A percentile compares a stretch with the other conserved stretches of the same genome.
Conservation (phyloP, 2,888 invertebrate genomes). For the Chaitophorus viminalis region DNA sequence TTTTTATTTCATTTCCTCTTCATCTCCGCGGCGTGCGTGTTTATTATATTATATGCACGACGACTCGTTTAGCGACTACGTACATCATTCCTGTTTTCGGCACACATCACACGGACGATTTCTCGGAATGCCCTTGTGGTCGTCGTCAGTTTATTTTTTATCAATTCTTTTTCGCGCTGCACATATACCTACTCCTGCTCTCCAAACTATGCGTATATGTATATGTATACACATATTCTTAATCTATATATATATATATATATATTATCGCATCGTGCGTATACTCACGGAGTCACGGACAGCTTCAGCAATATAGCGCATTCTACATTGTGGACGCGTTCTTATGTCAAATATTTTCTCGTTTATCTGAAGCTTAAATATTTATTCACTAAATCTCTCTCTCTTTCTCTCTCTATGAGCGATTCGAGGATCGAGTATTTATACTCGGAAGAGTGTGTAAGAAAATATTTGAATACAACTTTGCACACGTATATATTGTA, state of each 20-base stretch:
- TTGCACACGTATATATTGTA: no score
- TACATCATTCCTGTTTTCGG: slow-evolving; percentile 61
- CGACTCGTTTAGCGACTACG: slow-evolving; percentile 60
- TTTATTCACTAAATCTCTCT: no score
- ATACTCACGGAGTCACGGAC: no score
- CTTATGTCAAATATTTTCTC: not conserved
- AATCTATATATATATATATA: no score
- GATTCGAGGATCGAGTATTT: no score
- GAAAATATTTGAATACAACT: no score
- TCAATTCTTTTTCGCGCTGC: not conserved
- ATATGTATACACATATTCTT: not conserved
- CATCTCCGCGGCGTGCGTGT: no score
- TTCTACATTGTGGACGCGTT: not conserved
- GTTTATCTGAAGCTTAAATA: not conserved
- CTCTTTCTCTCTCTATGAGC: no score
- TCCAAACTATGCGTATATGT: not conserved
- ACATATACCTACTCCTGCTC: not conserved
- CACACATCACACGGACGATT: slow-evolving; percentile 58
- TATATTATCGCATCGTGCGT: no score
- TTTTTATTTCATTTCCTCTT: not conserved
- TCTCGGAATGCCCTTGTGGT: slow-evolving; percentile 45
- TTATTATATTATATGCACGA: not conserved
- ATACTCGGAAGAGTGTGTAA: no score
- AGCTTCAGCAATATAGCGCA: no score
- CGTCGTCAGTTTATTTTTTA: slow-evolving; percentile 10